Evolutionary conservation across 2,113 vertebrate genomes (phyloP).

Genomic region (Nothoprocta perdicaria): DNA sequence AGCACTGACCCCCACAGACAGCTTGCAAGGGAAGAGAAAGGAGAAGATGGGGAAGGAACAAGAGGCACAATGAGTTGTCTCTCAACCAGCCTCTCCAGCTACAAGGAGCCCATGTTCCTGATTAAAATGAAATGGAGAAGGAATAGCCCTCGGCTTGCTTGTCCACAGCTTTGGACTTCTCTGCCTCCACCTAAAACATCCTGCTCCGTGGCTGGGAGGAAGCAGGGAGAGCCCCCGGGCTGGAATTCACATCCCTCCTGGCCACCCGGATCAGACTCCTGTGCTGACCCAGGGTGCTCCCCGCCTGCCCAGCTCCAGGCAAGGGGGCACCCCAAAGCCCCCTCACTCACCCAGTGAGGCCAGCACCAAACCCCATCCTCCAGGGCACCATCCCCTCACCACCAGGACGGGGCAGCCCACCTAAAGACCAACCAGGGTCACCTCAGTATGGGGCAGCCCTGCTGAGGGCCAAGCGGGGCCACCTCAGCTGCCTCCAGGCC

Average conservation of each 20-base stretch:
- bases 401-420: too few relatives aligned
- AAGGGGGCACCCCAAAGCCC: neutral
- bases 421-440: too few relatives aligned
- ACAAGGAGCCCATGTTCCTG: accelerated
- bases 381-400: neutral
- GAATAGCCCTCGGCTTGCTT: neutral
- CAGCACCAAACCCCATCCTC: neutral
- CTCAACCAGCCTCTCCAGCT: neutral
- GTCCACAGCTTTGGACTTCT: neutral
- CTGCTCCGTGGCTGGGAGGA: neutral
- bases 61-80: neutral
- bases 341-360: neutral
- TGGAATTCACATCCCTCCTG: neutral
- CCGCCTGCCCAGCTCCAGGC: neutral
- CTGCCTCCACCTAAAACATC: neutral
- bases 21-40: too few relatives aligned
- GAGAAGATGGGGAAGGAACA: too few relatives aligned
- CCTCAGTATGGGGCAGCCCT: too few relatives aligned
- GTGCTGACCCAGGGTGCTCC: neutral
- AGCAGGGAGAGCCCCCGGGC: neutral
- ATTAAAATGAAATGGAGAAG: accelerated
- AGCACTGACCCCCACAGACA: neutral
- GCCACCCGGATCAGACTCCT: neutral
- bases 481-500: too few relatives aligned
- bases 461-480: too few relatives aligned